Evolutionary conservation across 2,888 invertebrate genomes (phyloP).

Genomic region (Peribatodes rhomboidaria): DNA sequence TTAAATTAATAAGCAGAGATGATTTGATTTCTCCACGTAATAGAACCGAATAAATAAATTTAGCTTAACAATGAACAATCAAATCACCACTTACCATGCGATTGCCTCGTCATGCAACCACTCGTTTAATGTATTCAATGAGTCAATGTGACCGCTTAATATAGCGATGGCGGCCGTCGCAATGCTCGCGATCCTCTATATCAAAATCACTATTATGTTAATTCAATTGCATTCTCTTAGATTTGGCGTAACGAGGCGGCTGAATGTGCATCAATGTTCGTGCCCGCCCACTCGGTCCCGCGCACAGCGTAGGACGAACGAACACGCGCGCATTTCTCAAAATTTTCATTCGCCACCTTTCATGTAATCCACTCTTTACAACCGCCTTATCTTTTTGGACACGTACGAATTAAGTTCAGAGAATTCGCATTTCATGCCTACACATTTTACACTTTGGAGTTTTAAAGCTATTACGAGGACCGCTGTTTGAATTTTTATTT

Average conservation of each 20-base stretch:
- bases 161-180: conserved; percentile 24
- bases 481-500: conserved; percentile 60
- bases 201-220: conserved; percentile 53
- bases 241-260: conserved; percentile 65
- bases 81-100: conserved; percentile 50
- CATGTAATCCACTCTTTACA: conserved; percentile 63
- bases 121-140: conserved; percentile 56
- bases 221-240: conserved; percentile 60
- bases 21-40: conserved; percentile 28
- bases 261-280: conserved; percentile 69
- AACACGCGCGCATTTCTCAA: conserved; percentile 61
- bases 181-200: conserved; percentile 49
- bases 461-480: conserved; percentile 55
- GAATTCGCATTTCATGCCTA: conserved; percentile 49
- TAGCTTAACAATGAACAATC: conserved; percentile 53
- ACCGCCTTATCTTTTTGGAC: conserved; percentile 58
- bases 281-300: conserved; percentile 66
- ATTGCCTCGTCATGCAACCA: conserved; percentile 50
- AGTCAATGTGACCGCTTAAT: conserved; percentile 47
- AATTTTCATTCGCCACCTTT: conserved; percentile 65
- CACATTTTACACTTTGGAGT: conserved; percentile 31
- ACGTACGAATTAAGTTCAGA: conserved; percentile 59
- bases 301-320: conserved; percentile 59
- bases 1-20: conserved; percentile 22
- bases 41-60: conserved; percentile 42